A percentile compares a stretch with the other conserved stretches of the same genome.
Conservation (phyloP, 2,797 vertebrate genomes). For the Platalea minor region DNA sequence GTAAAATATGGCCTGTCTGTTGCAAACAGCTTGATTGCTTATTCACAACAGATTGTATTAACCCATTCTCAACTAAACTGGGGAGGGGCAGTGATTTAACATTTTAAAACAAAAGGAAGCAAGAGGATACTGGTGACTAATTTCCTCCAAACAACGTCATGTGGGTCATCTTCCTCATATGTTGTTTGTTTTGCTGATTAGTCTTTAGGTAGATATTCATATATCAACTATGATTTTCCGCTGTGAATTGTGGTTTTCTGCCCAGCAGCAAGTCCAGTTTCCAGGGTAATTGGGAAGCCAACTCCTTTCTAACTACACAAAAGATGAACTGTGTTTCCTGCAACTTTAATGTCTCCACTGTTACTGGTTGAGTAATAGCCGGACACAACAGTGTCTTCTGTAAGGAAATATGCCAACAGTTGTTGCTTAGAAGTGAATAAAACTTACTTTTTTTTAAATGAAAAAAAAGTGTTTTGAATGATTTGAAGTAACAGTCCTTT, state of each 20-base stretch:
- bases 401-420: slow-evolving; percentile 25
- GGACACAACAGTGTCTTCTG: slow-evolving; percentile 1
- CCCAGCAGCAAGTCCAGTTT: slow-evolving; percentile 44
- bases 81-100: background rate
- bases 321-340: slow-evolving; percentile 61
- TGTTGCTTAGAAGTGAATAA: background rate
- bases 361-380: slow-evolving; percentile 29
- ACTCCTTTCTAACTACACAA: slow-evolving; percentile 55
- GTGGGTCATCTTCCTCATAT: background rate
- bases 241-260: slow-evolving; percentile 69
- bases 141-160: slow-evolving; percentile 38
- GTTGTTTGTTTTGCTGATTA: slow-evolving; percentile 45
- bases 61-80: background rate
- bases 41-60: slow-evolving; percentile 10
- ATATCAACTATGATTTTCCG: slow-evolving; percentile 40
- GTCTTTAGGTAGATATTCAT: slow-evolving; percentile 34
- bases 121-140: slow-evolving; percentile 59
- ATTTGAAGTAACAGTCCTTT: slow-evolving; percentile 35
- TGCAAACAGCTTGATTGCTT: background rate
- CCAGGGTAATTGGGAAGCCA: slow-evolving; percentile 58
- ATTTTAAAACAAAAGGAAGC: slow-evolving; percentile 12
- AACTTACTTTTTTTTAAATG: background rate
- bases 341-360: background rate
- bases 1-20: background rate
- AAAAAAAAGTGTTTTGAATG: slow-evolving; percentile 4